Evolutionary conservation across 2,888 invertebrate genomes (phyloP).

Genomic region (Lampropteryx suffumata): DNA sequence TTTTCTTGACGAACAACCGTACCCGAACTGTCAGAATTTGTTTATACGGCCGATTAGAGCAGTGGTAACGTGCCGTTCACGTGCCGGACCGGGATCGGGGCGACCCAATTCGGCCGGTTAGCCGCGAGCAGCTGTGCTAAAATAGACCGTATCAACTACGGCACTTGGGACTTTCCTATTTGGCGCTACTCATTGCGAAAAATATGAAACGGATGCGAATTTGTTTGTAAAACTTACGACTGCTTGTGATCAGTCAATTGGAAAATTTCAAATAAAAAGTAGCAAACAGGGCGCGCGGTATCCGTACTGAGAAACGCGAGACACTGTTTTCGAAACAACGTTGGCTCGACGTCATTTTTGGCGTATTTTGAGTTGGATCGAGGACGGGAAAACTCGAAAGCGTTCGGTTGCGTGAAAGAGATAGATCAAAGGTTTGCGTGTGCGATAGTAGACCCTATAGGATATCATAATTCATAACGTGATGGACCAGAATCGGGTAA

Average conservation of each 20-base stretch:
- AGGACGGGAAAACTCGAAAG: constrained; percentile 82
- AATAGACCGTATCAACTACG: constrained; percentile 56
- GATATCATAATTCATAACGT: constrained; percentile 55
- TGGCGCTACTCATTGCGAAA: constrained; percentile 73
- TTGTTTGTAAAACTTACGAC: constrained; percentile 79
- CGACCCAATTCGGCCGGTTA: constrained; percentile 60
- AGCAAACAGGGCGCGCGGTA: constrained; percentile 67
- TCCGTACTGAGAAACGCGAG: constrained; percentile 73
- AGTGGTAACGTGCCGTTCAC: constrained; percentile 30
- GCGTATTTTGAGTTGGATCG: constrained; percentile 82
- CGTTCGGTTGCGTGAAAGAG: constrained; percentile 74
- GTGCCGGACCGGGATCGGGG: constrained; percentile 31
- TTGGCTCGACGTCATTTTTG: constrained; percentile 81
- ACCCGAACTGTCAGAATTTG: constrained; percentile 77
- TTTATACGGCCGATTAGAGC: constrained; percentile 53
- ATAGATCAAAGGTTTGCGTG: constrained; percentile 49
- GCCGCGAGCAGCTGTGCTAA: constrained; percentile 46
- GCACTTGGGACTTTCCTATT: constrained; percentile 75
- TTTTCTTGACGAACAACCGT: constrained; percentile 67
- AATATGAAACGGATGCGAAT: constrained; percentile 75
- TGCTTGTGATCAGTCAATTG: constrained; percentile 81
- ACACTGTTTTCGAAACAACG: constrained; percentile 80
- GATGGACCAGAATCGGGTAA: constrained; percentile 57
- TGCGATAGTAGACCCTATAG: constrained; percentile 67
- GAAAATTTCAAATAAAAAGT: constrained; percentile 84